phyloP scores from a whole-genome alignment of 2,888 invertebrate genomes.

The Drosophila macrothrix region DNA sequence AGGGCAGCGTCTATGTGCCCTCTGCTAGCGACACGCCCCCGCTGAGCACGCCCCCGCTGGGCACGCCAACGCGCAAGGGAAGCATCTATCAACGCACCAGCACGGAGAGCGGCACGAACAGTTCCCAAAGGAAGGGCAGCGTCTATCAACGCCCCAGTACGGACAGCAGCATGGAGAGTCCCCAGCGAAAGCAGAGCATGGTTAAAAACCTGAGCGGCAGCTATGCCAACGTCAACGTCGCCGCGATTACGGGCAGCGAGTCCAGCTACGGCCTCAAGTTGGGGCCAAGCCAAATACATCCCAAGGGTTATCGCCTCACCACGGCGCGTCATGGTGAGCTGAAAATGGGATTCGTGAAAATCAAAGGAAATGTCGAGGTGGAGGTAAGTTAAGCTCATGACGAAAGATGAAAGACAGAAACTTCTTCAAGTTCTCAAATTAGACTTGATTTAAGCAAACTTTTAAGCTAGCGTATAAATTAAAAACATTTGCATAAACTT shows the following conservation, averaged over 20 bases:
- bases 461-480: background rate
- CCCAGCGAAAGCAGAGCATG: conserved; percentile 77
- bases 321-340: conserved; percentile 92
- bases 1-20: conserved; percentile 72
- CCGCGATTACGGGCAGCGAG: conserved; percentile 68
- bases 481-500: background rate
- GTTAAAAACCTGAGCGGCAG: conserved; percentile 69
- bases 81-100: conserved; percentile 67
- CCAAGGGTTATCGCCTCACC: conserved; percentile 89
- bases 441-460: background rate
- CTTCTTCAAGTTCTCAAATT: no score
- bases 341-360: conserved; percentile 94
- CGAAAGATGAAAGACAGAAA: background rate
- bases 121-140: conserved; percentile 66
- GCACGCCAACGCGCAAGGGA: conserved; percentile 65
- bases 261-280: conserved; percentile 89
- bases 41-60: conserved; percentile 53
- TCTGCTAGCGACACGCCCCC: conserved; percentile 52
- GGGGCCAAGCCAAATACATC: conserved; percentile 93
- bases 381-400: conserved; percentile 86
- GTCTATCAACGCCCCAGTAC: conserved; percentile 46
- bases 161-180: conserved; percentile 39
- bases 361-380: conserved; percentile 96
- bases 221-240: conserved; percentile 61
- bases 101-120: conserved; percentile 43